Conservation (phyloP, 2,113 vertebrate species). For the Menura novaehollandiae region DNA sequence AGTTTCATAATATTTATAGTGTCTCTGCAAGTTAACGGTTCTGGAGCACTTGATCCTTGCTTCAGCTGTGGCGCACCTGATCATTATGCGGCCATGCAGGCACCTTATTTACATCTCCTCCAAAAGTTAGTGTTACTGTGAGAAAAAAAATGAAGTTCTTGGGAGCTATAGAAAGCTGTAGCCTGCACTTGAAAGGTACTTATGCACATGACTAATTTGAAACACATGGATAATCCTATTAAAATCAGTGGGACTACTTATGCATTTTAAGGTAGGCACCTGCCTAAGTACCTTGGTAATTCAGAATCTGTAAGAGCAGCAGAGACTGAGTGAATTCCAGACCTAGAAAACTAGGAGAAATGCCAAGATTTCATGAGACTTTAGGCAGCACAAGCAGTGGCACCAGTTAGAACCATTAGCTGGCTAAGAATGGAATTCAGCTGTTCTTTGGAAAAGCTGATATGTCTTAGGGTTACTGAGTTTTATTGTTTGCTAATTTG, state of each 20-base stretch:
- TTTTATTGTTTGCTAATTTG: not conserved
- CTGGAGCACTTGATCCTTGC: not conserved
- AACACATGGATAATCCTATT: not conserved
- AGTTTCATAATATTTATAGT: not conserved
- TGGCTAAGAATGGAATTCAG: conserved; percentile 33
- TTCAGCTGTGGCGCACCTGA: not conserved
- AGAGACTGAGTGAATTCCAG: conserved; percentile 14
- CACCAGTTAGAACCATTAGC: conserved; percentile 24
- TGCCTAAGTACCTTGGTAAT: conserved; percentile 17
- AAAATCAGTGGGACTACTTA: not conserved
- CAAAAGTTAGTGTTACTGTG: not conserved
- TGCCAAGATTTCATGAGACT: not conserved
- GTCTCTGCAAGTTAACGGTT: not conserved
- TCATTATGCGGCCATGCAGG: not conserved
- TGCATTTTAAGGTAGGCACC: not conserved
- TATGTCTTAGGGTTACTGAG: not conserved
- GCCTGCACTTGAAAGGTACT: not conserved
- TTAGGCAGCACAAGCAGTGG: not conserved
- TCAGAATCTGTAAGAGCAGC: not conserved
- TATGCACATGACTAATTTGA: not conserved
- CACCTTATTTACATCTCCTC: not conserved
- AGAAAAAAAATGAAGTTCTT: not conserved
- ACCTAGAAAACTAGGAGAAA: not conserved
- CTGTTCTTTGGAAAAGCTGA: conserved; percentile 32
- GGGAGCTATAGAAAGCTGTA: not conserved